Evolutionary conservation across 2,797 vertebrate genomes (phyloP), one percentile per base, ranked within the genome.

Genomic region (Hydrolagus colliei): DNA sequence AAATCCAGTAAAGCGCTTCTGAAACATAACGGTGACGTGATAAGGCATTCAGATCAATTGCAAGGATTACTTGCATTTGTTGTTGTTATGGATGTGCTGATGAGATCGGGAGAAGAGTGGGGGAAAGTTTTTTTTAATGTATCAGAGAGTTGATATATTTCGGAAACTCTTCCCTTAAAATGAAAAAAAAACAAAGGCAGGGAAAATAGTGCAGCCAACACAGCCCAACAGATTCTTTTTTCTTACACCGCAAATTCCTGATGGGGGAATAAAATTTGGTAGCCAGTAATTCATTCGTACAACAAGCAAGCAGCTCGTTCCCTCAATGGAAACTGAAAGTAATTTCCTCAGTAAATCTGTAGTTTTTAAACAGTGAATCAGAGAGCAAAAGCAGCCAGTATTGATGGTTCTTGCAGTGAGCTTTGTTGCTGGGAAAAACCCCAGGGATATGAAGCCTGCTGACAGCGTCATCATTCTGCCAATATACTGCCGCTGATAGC

Each of bases 401-500:
- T 32, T 80, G 62, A 67, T 80, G 78, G 78, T 22, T 65, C 0
- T n/a, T 65, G 62, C 61, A 63, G 61, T 65, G 59, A 27, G 62
- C 65, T 12, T 65, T 32, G 62, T 27, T 65, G 77, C 77, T 13
- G 62, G 77, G 41, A 62, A 79, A 27, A 62, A 61, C 61, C 22
- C 77, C 62, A 79, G 22, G 62, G 77, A 79, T 7, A 61, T 79
- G 77, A n/a, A 79, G 16, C 22, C 77, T 32, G 77, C 61, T 63
- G 77, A 13, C 61, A 14, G 61, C 77, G 65, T 65, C 61, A 63
- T 65, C 62, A 63, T 16, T 27, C 62, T 63, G 77, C 61, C 22
- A 79, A 32, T 78, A 78, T 78, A 14, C 59, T 61, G 52, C 52
- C 52, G 16, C 12, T 79, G 20, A 62, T 7, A 2, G 77, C 12